Conservation (phyloP, 2,888 invertebrate species). For the Melolontha melolontha region DNA sequence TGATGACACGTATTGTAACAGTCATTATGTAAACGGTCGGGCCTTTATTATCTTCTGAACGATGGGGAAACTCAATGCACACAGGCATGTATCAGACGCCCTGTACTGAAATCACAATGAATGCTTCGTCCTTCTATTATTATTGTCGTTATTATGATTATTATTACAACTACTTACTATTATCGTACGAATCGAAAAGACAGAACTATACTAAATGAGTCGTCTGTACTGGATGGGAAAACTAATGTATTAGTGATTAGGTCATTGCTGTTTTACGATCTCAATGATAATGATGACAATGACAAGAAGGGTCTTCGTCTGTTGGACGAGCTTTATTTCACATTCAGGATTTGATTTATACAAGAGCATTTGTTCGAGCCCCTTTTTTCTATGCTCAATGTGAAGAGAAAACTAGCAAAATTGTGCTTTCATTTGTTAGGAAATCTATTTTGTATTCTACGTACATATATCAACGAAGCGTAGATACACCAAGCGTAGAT, state of each 20-base stretch:
- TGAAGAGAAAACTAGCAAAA: background rate
- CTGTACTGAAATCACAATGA: conserved; percentile 37
- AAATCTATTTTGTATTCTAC: conserved; percentile 31
- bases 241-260: conserved; percentile 49
- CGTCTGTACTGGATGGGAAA: conserved; percentile 27
- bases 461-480: background rate
- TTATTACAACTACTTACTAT: conserved; percentile 11
- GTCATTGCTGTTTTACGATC: conserved; percentile 44
- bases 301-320: background rate
- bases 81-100: conserved; percentile 48
- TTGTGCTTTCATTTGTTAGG: conserved; percentile 26
- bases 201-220: conserved; percentile 20
- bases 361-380: background rate
- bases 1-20: conserved; percentile 65
- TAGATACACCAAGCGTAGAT: too few species aligned
- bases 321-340: conserved; percentile 7
- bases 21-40: conserved; percentile 64
- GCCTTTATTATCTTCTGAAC: conserved; percentile 60
- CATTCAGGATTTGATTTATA: conserved; percentile 27
- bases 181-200: conserved; percentile 9
- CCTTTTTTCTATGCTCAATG: background rate
- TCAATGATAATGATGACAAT: conserved; percentile 3
- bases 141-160: conserved; percentile 20
- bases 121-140: conserved; percentile 38
- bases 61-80: conserved; percentile 52